phyloP scores from a whole-genome alignment of 2,888 invertebrate genomes.

The Scrobipalpa atriplicella region DNA sequence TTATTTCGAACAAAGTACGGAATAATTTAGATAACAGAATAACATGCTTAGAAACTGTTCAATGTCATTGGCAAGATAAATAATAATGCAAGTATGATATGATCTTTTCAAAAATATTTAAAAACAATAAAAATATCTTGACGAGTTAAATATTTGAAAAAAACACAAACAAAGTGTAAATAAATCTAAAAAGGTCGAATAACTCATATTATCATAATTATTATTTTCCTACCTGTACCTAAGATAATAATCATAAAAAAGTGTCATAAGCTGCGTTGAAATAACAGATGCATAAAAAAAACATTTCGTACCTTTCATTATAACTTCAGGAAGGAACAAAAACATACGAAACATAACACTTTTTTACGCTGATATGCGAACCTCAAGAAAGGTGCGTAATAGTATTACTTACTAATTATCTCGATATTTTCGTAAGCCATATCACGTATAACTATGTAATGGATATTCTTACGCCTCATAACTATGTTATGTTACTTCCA shows the following conservation, averaged over 20 bases:
- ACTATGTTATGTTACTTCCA: constrained; percentile 11
- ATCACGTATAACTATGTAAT: neutral
- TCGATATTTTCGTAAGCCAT: neutral
- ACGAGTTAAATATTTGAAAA: no score
- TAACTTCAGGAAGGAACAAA: constrained; percentile 1
- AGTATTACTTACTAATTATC: constrained; percentile 4
- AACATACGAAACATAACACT: neutral
- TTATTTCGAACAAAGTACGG: constrained; percentile 23
- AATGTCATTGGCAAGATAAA: neutral
- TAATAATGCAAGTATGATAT: no score
- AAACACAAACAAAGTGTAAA: no score
- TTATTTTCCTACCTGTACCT: no score
- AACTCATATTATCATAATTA: no score
- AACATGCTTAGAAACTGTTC: neutral
- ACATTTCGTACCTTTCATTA: neutral
- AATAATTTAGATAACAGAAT: constrained; percentile 10
- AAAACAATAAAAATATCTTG: no score
- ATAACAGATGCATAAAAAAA: no score
- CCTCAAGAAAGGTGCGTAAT: constrained; percentile 1
- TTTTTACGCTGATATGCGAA: neutral
- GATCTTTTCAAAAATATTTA: no score
- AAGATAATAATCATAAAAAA: no score
- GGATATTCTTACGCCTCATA: neutral
- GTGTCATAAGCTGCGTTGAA: no score
- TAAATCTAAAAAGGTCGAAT: no score